phyloP scores from a whole-genome alignment of 2,888 invertebrate species.

The Cylindroiulus punctatus region DNA sequence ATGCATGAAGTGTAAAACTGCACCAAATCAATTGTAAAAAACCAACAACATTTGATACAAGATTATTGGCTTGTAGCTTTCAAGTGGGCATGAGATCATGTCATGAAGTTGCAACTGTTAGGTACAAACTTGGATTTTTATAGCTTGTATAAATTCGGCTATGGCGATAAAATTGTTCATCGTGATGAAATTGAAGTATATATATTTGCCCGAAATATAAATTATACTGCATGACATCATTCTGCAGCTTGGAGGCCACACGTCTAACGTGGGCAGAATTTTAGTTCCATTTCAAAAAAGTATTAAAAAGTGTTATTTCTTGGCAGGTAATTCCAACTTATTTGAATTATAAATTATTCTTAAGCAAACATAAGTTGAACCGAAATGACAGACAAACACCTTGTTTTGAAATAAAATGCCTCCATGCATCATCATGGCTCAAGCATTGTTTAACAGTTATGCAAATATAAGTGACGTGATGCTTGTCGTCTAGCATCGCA shows the following conservation, averaged over 20 bases:
- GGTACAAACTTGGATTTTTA: too few relatives aligned
- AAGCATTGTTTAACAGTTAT: neutral
- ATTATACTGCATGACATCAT: conserved; percentile 20
- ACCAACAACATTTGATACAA: too few relatives aligned
- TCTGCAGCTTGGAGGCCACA: neutral
- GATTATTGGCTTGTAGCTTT: too few relatives aligned
- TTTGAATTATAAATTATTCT: neutral
- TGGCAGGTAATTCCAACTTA: neutral
- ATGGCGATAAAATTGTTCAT: neutral
- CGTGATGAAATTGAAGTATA: neutral
- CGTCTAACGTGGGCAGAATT: neutral
- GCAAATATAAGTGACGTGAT: neutral
- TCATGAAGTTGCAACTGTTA: neutral
- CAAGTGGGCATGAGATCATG: neutral
- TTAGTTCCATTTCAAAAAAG: neutral
- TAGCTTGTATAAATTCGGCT: neutral
- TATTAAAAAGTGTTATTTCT: neutral
- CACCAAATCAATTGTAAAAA: too few relatives aligned
- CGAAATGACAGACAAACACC: neutral
- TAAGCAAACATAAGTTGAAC: too few relatives aligned
- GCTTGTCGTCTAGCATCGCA: neutral
- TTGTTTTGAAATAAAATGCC: neutral
- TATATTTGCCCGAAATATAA: neutral
- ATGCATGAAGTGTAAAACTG: too few relatives aligned
- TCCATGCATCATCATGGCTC: neutral